These are phyloP conservation scores for Cygnus olor DNA, from an alignment of 2,797 vertebrate genomes.

Conservation along the genomic window DNA sequence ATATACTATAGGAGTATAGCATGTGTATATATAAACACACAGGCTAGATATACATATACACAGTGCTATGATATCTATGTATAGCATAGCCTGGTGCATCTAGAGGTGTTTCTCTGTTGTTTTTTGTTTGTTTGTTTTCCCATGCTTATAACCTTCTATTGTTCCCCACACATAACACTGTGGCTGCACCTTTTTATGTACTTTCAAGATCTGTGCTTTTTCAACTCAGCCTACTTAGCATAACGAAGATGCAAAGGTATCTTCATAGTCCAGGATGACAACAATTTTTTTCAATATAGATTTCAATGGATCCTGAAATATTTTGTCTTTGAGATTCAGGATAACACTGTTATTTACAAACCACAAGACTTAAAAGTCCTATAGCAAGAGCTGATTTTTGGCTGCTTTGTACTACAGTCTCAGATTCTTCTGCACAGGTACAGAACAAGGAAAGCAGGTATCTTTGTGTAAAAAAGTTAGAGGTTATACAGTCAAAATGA, in stretches of 20 bases:
- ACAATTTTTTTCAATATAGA: neutral
- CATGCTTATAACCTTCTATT: neutral
- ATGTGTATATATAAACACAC: neutral
- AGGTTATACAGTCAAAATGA: neutral
- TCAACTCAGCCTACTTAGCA: neutral
- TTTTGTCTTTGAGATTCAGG: neutral
- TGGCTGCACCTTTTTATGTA: neutral
- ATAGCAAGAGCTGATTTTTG: neutral
- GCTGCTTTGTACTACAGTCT: neutral
- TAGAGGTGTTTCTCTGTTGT: neutral
- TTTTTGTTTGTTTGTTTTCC: neutral
- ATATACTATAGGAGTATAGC: too few relatives aligned
- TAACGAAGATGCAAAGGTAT: neutral
- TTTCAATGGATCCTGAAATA: neutral
- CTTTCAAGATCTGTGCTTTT: neutral
- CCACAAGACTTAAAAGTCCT: neutral
- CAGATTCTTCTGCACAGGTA: neutral
- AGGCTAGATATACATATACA: neutral
- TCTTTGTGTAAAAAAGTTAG: neutral
- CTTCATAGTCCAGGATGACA: neutral
- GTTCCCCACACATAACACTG: neutral
- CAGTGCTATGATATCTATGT: neutral
- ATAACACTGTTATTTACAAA: neutral
- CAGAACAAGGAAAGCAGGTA: neutral
- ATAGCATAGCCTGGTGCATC: neutral